Evolutionary conservation across 2,888 invertebrate species (phyloP), one percentile per base, ranked within the genome.

Genomic region (Drosophila sordidula): DNA sequence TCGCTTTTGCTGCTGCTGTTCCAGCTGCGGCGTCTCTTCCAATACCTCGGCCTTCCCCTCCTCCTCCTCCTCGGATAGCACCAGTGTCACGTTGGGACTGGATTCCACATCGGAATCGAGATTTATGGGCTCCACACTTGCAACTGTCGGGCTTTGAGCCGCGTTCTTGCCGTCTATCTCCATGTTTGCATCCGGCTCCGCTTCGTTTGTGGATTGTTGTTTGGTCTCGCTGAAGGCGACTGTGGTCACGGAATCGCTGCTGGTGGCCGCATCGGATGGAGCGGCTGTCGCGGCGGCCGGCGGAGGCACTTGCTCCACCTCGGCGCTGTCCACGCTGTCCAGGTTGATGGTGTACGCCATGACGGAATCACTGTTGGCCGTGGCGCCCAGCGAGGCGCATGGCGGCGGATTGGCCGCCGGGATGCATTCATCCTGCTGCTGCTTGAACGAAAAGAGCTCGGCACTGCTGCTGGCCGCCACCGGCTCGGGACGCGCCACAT

Each of bases 311-410:
- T 25, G 22, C 22, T 22, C 4, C 1, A 4, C 22, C 22, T 22
- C 54, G 0, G 36, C 41, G 47, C 73, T 66, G 4, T 68, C 68
- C 4, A 42, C 54, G 66, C 75, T 85, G 29, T 85, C 82, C 50
- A 80, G 18, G 25, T 71, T 75, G 6, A 80, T 80, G 34, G 84
- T 83, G 1, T 70, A 69, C 3, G 62, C 67, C 46, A 52, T 36
- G 6, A 69, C 51, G 0, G 80, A 80, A 6, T 81, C 86, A 38
- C 86, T 85, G n/a, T 82, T 82, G 9, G 67, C 86, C 5, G 87
- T 82, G 18, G 80, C 87, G 9, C 65, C 80, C 26, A 63, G 11
- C 0, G 80, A 80, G 0, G 61, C 44, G 2, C 67, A 67, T 14
- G 57, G 41, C 18, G 11, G 5, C 3, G 22, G 41, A 12, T n/a